Evolutionary conservation across 2,888 invertebrate species (phyloP).

Genomic region (Epicampocera succincta): DNA sequence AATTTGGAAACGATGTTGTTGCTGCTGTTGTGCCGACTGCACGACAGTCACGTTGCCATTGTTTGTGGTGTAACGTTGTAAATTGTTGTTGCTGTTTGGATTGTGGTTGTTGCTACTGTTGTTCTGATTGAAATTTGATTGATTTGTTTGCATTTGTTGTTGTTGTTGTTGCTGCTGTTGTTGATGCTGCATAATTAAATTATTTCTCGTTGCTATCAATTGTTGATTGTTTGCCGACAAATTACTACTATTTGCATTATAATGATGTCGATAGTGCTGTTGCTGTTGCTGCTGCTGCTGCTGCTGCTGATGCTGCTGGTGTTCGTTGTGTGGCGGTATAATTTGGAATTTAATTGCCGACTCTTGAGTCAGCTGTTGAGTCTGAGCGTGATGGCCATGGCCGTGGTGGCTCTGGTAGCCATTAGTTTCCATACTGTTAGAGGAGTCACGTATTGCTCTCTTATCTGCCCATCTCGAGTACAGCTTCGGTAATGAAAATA

Average conservation of each 20-base stretch:
- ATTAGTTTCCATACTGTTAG: constrained; percentile 73
- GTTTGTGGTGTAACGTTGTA: constrained; percentile 69
- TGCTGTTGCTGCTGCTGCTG: constrained; percentile 74
- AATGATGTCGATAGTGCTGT: constrained; percentile 73
- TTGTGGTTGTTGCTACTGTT: constrained; percentile 74
- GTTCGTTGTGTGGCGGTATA: constrained; percentile 78
- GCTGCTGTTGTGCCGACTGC: constrained; percentile 69
- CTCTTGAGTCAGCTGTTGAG: constrained; percentile 78
- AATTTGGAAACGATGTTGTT: constrained; percentile 76
- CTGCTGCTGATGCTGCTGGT: constrained; percentile 74
- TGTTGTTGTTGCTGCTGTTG: constrained; percentile 76
- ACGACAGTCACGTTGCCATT: constrained; percentile 74
- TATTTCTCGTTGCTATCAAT: constrained; percentile 75
- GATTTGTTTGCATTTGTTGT: constrained; percentile 72
- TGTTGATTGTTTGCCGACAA: constrained; percentile 70
- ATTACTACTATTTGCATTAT: constrained; percentile 61
- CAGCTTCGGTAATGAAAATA: constrained; percentile 71
- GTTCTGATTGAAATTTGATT: constrained; percentile 71
- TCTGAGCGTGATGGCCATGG: constrained; percentile 75
- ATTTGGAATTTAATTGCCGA: constrained; percentile 81
- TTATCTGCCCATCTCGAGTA: constrained; percentile 81
- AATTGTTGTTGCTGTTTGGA: constrained; percentile 68
- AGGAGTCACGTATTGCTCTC: constrained; percentile 75
- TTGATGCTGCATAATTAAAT: constrained; percentile 78
- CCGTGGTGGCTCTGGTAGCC: constrained; percentile 75